phyloP scores from a whole-genome alignment of 2,888 invertebrate genomes.

The Sphecodes monilicornis region DNA sequence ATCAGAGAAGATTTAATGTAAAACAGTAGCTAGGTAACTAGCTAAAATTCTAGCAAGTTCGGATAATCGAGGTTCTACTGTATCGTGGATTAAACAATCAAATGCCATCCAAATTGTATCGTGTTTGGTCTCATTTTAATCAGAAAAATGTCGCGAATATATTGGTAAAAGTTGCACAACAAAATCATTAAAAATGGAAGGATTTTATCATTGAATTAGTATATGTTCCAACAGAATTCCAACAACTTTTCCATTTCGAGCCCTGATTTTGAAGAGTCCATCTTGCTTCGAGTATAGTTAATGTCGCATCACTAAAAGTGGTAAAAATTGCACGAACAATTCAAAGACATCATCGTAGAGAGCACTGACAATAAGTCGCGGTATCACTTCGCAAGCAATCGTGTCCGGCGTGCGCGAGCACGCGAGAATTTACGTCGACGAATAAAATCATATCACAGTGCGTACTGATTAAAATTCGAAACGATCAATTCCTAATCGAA shows the following conservation, averaged over 20 bases:
- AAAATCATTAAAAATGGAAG: not conserved
- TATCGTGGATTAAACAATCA: too few species aligned
- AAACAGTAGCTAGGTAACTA: not conserved
- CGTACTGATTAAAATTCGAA: slow-evolving; percentile 36
- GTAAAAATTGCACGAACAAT: not conserved
- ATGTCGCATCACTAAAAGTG: not conserved
- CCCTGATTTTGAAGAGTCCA: not conserved
- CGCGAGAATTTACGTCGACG: slow-evolving; percentile 30
- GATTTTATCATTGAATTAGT: not conserved
- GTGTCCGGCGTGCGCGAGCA: not conserved
- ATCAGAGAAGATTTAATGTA: too few species aligned
- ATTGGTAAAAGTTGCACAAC: too few species aligned
- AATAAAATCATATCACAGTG: slow-evolving; percentile 55
- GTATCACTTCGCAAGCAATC: slow-evolving; percentile 5
- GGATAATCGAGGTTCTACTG: too few species aligned
- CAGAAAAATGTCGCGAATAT: too few species aligned
- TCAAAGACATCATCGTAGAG: not conserved
- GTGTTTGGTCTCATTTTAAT: too few species aligned
- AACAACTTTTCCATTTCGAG: too few species aligned
- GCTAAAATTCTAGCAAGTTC: too few species aligned
- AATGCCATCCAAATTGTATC: too few species aligned
- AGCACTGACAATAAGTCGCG: slow-evolving; percentile 1
- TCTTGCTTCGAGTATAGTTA: not conserved
- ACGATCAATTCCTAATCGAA: slow-evolving; percentile 40
- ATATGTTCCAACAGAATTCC: not conserved